phyloP scores from a whole-genome alignment of 1,140 invertebrate species.

The Ceratosolen fusciceps region DNA sequence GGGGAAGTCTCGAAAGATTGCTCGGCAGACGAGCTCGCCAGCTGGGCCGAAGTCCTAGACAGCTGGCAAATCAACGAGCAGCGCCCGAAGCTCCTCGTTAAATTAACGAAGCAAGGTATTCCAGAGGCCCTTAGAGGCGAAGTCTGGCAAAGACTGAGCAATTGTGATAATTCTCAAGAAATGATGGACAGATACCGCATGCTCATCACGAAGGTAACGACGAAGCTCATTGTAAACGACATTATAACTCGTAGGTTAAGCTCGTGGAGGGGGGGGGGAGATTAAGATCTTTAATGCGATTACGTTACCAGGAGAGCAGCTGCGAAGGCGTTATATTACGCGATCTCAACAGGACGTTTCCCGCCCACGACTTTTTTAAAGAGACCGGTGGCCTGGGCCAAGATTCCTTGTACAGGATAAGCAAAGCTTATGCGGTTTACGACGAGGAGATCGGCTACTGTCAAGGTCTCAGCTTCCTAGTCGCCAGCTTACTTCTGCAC shows the following conservation, averaged over 20 bases:
- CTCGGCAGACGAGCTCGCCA: conserved; percentile 89
- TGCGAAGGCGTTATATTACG: conserved; percentile 94
- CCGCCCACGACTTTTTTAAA: conserved; percentile 98
- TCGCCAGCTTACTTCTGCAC: conserved; percentile 94
- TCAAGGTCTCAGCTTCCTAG: conserved; percentile 97
- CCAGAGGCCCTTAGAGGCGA: conserved; percentile 96
- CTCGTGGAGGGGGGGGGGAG: too few relatives aligned
- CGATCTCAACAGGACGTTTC: conserved; percentile 98
- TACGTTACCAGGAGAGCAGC: conserved; percentile 79
- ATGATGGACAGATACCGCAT: conserved; percentile 94
- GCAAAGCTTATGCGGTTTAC: conserved; percentile 96
- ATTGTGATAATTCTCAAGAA: conserved; percentile 84
- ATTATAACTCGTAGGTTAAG: too few relatives aligned
- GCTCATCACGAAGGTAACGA: conserved; percentile 87
- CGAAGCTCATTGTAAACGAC: not conserved
- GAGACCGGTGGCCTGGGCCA: conserved; percentile 92
- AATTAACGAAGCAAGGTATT: conserved; percentile 89
- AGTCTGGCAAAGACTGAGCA: conserved; percentile 96
- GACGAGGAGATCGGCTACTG: conserved; percentile 99
- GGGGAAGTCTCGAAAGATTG: conserved; percentile 97
- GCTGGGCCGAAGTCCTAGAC: conserved; percentile 91
- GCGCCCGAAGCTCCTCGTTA: conserved; percentile 82
- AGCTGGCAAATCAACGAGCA: conserved; percentile 86
- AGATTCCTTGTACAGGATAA: conserved; percentile 95
- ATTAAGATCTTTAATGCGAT: too few relatives aligned